phyloP scores from a whole-genome alignment of 2,113 vertebrate genomes.

The Nibea albiflora region DNA sequence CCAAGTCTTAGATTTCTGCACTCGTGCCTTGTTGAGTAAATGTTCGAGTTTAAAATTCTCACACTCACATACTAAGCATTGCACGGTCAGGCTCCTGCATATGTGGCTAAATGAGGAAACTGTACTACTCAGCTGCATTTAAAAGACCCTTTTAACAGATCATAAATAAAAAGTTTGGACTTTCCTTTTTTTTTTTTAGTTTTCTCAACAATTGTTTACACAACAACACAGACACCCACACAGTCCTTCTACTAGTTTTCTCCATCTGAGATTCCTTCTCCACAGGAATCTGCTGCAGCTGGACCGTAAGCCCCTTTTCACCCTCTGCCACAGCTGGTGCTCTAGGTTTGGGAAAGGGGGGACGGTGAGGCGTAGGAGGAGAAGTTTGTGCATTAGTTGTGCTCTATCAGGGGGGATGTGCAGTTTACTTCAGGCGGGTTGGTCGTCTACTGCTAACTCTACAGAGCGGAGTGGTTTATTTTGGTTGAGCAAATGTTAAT shows the following conservation, averaged over 20 bases:
- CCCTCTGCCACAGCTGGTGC: slow-evolving; percentile 18
- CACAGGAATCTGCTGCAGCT: slow-evolving; percentile 18
- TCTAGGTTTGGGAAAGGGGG: not conserved
- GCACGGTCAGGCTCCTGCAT: no score
- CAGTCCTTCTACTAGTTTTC: not conserved
- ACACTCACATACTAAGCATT: no score
- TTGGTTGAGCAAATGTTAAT: not conserved
- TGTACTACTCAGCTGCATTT: not conserved
- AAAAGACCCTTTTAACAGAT: not conserved
- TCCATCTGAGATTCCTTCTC: slow-evolving; percentile 16
- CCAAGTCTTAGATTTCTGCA: no score
- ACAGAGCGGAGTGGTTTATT: not conserved
- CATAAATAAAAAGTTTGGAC: not conserved
- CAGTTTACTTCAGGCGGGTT: not conserved
- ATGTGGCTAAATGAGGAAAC: no score
- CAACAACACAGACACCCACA: slow-evolving; percentile 6
- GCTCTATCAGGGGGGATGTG: not conserved
- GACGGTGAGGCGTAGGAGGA: not conserved
- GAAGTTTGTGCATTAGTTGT: not conserved
- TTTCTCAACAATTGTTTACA: slow-evolving; percentile 13
- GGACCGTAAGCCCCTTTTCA: slow-evolving; percentile 5
- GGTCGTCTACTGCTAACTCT: not conserved
- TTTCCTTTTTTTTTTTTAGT: not conserved
- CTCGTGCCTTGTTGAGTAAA: no score
- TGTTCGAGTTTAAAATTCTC: no score